Conservation (phyloP, 2,888 invertebrate genomes). For the Cephus spinipes region DNA sequence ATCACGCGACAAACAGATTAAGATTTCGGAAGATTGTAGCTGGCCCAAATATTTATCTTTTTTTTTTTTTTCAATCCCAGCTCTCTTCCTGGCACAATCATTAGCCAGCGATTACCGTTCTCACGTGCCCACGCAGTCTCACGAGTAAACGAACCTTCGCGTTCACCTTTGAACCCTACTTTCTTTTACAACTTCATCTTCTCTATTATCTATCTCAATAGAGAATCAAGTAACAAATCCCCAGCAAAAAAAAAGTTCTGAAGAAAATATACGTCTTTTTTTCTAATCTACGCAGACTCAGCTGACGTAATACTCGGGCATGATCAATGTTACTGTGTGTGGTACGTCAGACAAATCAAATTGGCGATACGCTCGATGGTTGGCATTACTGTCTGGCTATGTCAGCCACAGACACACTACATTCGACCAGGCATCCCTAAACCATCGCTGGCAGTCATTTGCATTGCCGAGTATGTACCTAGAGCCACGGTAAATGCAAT, state of each 20-base stretch:
- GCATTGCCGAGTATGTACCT: slow-evolving; percentile 24
- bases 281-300: slow-evolving; percentile 4
- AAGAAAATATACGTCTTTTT: slow-evolving; percentile 10
- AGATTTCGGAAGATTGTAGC: background rate
- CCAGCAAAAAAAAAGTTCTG: background rate
- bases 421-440: slow-evolving; percentile 22
- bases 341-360: background rate
- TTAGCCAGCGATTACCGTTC: background rate
- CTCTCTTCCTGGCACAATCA: background rate
- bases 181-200: background rate
- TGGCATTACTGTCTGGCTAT: slow-evolving; percentile 22
- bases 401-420: slow-evolving; percentile 27
- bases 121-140: background rate
- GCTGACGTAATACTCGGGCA: background rate
- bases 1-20: slow-evolving; percentile 5
- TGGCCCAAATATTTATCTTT: background rate
- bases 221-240: background rate
- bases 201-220: background rate
- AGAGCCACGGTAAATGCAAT: background rate
- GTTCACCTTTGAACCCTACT: background rate
- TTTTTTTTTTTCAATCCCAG: background rate
- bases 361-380: background rate
- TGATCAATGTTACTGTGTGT: background rate
- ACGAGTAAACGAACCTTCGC: background rate
- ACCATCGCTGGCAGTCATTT: slow-evolving; percentile 32